Percentiles rank a stretch among this genome's conserved stretches.
Evolutionary conservation across 2,113 vertebrate species (phyloP).

Genomic region (Callospermophilus lateralis): DNA sequence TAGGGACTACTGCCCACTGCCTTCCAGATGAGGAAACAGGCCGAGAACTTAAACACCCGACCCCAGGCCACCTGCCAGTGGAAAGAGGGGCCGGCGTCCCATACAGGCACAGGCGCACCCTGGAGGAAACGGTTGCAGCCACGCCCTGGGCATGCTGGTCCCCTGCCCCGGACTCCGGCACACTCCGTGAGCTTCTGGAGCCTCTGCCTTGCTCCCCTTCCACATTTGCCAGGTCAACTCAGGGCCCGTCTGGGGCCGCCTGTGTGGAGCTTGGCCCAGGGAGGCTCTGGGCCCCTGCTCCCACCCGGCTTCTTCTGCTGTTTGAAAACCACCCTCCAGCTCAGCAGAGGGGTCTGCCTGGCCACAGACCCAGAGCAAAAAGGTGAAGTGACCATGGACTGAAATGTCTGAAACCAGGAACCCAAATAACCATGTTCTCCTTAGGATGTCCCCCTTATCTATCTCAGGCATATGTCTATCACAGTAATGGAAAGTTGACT

Average conservation of each 20-base stretch:
- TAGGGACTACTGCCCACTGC: neutral
- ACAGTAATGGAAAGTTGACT: no score
- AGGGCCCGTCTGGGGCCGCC: no score
- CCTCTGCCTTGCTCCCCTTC: neutral
- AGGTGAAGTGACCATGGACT: no score
- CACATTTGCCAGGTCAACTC: neutral
- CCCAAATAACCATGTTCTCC: no score
- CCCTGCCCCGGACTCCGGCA: neutral
- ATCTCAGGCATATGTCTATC: no score
- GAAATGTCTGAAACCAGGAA: no score
- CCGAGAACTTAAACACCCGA: neutral
- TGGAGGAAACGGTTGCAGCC: accelerated
- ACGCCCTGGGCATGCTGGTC: no score
- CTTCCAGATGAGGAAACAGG: neutral
- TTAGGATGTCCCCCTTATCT: no score
- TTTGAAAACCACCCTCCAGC: neutral
- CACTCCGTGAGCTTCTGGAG: neutral
- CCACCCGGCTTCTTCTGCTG: neutral
- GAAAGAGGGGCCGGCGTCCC: neutral
- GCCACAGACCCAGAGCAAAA: no score
- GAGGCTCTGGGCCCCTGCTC: neutral
- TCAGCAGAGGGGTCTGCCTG: no score
- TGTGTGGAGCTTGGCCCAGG: neutral
- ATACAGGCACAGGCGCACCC: neutral
- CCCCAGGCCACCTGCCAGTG: no score